phyloP scores from a whole-genome alignment of 2,113 vertebrate genomes.

The Ahaetulla prasina region DNA sequence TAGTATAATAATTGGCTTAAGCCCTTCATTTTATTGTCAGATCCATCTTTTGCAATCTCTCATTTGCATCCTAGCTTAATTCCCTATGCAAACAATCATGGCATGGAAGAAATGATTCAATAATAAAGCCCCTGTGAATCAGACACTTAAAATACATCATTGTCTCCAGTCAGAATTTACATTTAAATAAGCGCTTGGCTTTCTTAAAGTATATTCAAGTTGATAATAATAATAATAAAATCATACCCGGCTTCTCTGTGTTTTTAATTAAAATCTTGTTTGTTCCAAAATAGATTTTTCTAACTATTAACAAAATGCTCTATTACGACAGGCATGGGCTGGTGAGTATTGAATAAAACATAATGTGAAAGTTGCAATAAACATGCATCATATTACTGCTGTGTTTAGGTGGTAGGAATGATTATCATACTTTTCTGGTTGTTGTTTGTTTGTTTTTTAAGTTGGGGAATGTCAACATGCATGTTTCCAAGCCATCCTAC shows the following conservation, averaged over 20 bases:
- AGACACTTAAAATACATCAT: slow-evolving; percentile 9
- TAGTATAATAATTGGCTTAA: neutral
- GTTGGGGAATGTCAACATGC: neutral
- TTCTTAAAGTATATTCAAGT: neutral
- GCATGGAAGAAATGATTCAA: neutral
- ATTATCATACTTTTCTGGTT: neutral
- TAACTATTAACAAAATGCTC: neutral
- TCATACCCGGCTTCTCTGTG: neutral
- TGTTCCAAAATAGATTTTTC: slow-evolving; percentile 9
- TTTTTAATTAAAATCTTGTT: slow-evolving; percentile 18
- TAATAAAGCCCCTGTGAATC: slow-evolving; percentile 22
- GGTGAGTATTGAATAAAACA: slow-evolving; percentile 24
- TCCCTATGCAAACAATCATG: neutral
- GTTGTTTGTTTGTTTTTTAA: neutral
- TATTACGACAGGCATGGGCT: neutral
- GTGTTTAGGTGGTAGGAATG: neutral
- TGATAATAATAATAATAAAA: slow-evolving; percentile 18
- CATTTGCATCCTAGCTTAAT: neutral
- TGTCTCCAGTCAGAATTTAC: slow-evolving; percentile 1
- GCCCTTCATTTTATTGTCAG: neutral
- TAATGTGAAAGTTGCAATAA: neutral
- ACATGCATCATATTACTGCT: neutral
- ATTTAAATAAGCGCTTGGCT: slow-evolving; percentile 18
- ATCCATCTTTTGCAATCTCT: neutral
- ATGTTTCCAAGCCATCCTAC: neutral